Percentiles rank a stretch among this genome's conserved stretches.
Conservation (phyloP, 1,140 invertebrate genomes). For the Diorhabda elongata region DNA sequence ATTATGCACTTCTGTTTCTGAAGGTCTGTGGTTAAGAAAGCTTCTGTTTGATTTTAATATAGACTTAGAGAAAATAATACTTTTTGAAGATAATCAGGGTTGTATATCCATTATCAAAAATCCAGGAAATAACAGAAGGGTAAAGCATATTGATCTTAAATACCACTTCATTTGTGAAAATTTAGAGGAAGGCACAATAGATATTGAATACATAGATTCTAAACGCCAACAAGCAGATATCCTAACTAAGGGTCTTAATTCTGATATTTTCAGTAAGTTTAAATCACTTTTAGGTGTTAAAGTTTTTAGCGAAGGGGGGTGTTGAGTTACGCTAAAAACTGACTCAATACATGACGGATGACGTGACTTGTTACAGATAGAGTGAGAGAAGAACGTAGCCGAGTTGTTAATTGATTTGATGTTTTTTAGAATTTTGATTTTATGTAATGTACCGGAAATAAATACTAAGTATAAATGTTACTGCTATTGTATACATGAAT, state of each 20-base stretch:
- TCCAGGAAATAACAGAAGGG: slow-evolving; percentile 29
- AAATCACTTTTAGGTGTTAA: slow-evolving; percentile 5
- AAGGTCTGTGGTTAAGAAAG: slow-evolving; percentile 35
- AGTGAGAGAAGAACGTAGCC: no score
- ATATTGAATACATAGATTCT: slow-evolving; percentile 21
- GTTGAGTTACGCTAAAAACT: background rate
- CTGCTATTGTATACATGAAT: no score
- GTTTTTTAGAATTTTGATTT: no score
- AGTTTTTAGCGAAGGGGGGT: slow-evolving; percentile 15
- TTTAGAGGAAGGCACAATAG: slow-evolving; percentile 19
- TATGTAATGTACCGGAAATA: no score
- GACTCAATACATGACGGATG: background rate
- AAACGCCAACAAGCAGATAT: slow-evolving; percentile 23
- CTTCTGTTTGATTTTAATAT: slow-evolving; percentile 35
- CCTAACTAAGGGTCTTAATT: slow-evolving; percentile 25
- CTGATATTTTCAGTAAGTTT: slow-evolving; percentile 13
- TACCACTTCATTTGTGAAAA: slow-evolving; percentile 27
- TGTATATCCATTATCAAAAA: slow-evolving; percentile 44
- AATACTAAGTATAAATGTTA: no score
- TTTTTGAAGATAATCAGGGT: slow-evolving; percentile 40
- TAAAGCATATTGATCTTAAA: slow-evolving; percentile 39
- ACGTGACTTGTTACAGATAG: no score
- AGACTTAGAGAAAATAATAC: slow-evolving; percentile 11
- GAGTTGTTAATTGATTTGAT: no score
- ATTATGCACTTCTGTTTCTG: slow-evolving; percentile 22